These are phyloP conservation scores for Catocala fraxini DNA, from an alignment of 2,888 invertebrate genomes.

Conservation along the genomic window DNA sequence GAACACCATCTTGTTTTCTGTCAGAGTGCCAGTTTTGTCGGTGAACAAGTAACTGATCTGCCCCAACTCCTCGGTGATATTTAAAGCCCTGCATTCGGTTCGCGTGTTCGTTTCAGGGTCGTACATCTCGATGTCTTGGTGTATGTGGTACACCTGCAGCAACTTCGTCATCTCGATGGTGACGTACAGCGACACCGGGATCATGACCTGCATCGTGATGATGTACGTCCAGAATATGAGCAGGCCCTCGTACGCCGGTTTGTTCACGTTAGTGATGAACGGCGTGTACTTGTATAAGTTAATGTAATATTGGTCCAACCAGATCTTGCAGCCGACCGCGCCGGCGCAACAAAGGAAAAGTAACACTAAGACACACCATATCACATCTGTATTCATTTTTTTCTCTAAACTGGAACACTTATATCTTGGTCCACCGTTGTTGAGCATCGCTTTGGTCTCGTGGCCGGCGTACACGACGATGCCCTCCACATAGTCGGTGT, in stretches of 20 bases:
- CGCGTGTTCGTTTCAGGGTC: slow-evolving; percentile 93
- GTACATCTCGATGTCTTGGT: slow-evolving; percentile 95
- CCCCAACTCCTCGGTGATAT: slow-evolving; percentile 99
- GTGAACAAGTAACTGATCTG: slow-evolving; percentile 97
- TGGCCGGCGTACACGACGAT: slow-evolving; percentile 98
- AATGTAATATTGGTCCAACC: slow-evolving; percentile 89
- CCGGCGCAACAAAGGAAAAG: slow-evolving; percentile 96
- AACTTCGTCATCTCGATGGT: slow-evolving; percentile 98
- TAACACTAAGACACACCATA: slow-evolving; percentile 98
- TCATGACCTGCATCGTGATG: slow-evolving; percentile 98
- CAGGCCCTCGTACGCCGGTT: slow-evolving; percentile 92
- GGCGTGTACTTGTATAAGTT: slow-evolving; percentile 86
- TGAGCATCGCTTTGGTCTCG: slow-evolving; percentile 99
- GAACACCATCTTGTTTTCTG: slow-evolving; percentile 99
- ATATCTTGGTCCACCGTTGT: slow-evolving; percentile 97
- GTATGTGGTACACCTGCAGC: slow-evolving; percentile 98
- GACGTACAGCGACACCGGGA: slow-evolving; percentile 98
- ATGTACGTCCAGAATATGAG: slow-evolving; percentile 98
- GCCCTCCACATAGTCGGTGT: slow-evolving; percentile 98
- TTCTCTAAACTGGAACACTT: slow-evolving; percentile 97
- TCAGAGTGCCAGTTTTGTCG: slow-evolving; percentile 99
- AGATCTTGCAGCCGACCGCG: slow-evolving; percentile 96
- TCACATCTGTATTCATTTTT: slow-evolving; percentile 98
- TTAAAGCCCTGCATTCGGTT: slow-evolving; percentile 95
- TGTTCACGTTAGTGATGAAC: slow-evolving; percentile 89